phyloP scores from a whole-genome alignment of 2,113 vertebrate genomes.

The Nesospiza acunhae region DNA sequence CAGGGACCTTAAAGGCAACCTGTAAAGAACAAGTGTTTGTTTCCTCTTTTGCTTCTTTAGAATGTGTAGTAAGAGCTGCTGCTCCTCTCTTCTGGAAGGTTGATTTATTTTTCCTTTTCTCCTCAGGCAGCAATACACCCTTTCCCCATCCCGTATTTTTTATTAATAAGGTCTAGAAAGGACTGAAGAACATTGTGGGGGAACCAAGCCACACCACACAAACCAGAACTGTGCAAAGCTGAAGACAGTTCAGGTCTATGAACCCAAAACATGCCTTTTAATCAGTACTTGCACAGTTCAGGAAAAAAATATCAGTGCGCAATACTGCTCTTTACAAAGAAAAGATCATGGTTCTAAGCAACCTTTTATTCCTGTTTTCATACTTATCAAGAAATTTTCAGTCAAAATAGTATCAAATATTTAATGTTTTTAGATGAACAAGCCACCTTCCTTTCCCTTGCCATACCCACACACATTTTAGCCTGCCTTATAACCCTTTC shows the following conservation, averaged over 20 bases:
- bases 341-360: neutral
- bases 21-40: constrained; percentile 23
- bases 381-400: neutral
- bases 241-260: neutral
- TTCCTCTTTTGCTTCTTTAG: constrained; percentile 61
- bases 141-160: neutral
- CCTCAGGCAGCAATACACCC: neutral
- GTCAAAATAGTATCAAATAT: neutral
- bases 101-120: neutral
- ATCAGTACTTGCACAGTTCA: neutral
- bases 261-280: neutral
- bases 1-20: constrained; percentile 70
- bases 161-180: neutral
- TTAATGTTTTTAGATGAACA: neutral
- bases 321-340: neutral
- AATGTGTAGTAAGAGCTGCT: neutral
- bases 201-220: neutral
- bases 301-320: neutral
- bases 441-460: neutral
- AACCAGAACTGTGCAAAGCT: neutral
- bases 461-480: neutral
- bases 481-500: neutral
- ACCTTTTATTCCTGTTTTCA: neutral
- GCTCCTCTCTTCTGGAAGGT: neutral
- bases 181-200: neutral